A percentile compares a stretch with the other conserved stretches of the same genome.
These are phyloP conservation scores for Vulpes ferrilata DNA, from an alignment of 2,113 vertebrate genomes.

Conservation along the genomic window DNA sequence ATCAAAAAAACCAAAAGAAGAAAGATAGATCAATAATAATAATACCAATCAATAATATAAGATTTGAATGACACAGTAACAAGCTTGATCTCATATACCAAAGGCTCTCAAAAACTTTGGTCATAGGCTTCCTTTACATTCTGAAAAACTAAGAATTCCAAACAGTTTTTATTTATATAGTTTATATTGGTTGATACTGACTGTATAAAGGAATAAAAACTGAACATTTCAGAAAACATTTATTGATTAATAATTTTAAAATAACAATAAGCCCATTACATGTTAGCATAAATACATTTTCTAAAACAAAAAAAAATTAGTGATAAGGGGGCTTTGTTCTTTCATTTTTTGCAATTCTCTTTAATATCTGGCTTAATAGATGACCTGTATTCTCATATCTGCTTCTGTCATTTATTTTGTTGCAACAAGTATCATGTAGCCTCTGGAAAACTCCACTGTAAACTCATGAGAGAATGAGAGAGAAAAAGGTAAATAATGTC, in stretches of 20 bases:
- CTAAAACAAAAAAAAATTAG: not conserved
- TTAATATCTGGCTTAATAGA: not conserved
- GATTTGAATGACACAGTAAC: not conserved
- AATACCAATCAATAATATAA: not conserved
- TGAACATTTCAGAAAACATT: not conserved
- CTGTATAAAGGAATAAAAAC: not conserved
- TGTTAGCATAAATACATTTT: not conserved
- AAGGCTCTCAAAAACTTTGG: not conserved
- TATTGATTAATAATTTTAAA: not conserved
- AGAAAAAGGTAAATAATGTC: not conserved
- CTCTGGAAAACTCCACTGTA: not conserved
- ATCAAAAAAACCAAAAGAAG: slow-evolving; percentile 21
- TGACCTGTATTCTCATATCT: not conserved
- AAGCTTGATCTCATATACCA: not conserved
- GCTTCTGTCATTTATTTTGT: not conserved
- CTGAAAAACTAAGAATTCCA: not conserved
- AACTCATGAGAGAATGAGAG: not conserved
- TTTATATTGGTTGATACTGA: not conserved
- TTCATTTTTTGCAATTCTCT: not conserved
- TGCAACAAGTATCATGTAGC: not conserved
- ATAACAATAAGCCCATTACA: not conserved
- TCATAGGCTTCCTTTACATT: not conserved
- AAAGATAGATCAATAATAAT: not conserved
- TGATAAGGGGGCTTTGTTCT: not conserved
- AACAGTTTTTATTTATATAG: not conserved